phyloP scores from a whole-genome alignment of 1,140 invertebrate genomes.

The Trichonephila clavata region DNA sequence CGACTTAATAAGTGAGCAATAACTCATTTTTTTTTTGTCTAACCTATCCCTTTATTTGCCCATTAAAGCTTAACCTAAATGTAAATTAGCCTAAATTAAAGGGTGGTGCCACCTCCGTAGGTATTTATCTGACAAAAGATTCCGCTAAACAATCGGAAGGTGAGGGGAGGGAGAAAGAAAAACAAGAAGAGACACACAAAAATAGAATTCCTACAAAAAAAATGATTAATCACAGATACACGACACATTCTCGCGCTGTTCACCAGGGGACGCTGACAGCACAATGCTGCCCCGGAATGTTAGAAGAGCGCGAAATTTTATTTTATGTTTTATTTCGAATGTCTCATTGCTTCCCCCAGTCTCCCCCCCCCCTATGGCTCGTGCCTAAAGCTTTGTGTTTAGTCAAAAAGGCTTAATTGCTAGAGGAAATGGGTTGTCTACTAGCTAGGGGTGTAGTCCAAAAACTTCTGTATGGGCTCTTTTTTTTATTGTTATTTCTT shows the following conservation, averaged over 20 bases:
- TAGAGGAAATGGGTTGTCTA: constrained; percentile 73
- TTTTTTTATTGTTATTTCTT: constrained; percentile 7
- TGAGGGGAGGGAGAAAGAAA: not conserved
- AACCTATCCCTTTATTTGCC: not conserved
- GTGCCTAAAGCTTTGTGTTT: constrained; percentile 65
- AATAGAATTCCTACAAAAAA: constrained; percentile 25
- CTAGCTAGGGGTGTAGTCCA: constrained; percentile 57
- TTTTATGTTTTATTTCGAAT: constrained; percentile 28
- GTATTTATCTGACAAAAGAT: constrained; percentile 57
- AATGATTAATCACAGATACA: not conserved
- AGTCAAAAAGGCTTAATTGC: constrained; percentile 72
- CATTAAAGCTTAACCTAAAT: constrained; percentile 43
- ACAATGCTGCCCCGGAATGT: constrained; percentile 23
- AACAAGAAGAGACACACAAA: not conserved
- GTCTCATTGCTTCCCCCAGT: not conserved
- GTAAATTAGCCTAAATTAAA: constrained; percentile 67
- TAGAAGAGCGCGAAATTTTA: constrained; percentile 35
- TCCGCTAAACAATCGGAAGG: not conserved
- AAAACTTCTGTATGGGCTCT: constrained; percentile 69
- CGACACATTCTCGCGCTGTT: constrained; percentile 36
- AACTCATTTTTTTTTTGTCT: constrained; percentile 21
- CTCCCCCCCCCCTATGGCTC: constrained; percentile 32
- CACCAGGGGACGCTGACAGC: constrained; percentile 66
- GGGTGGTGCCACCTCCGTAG: not conserved
- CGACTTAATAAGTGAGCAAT: constrained; percentile 28